Percentiles rank a stretch among this genome's conserved stretches.
Evolutionary conservation across 2,113 vertebrate genomes (phyloP).

Genomic region (Solea solea): DNA sequence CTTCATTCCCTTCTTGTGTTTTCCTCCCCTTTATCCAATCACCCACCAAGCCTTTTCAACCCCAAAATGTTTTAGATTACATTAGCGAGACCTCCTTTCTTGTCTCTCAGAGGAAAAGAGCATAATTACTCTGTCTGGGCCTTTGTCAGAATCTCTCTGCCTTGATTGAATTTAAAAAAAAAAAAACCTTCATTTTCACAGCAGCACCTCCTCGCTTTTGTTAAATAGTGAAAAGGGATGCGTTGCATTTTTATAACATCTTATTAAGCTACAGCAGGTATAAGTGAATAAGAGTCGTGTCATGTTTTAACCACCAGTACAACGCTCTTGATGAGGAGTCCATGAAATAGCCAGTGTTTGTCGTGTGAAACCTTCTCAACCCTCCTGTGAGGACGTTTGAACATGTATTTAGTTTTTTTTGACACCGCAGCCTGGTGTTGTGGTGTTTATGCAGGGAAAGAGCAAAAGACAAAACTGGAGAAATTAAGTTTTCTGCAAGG

Average conservation of each 20-base stretch:
- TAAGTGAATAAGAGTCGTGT: constrained; percentile 14
- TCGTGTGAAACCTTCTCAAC: background rate
- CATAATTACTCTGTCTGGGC: constrained; percentile 66
- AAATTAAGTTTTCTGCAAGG: constrained; percentile 20
- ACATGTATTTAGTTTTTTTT: background rate
- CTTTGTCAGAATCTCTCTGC: constrained; percentile 36
- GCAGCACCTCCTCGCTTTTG: constrained; percentile 14
- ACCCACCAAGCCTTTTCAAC: constrained; percentile 13
- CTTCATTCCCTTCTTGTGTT: constrained; percentile 24
- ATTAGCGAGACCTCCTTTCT: constrained; percentile 61
- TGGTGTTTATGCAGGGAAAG: constrained; percentile 1
- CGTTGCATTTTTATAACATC: constrained; percentile 24
- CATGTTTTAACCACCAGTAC: background rate
- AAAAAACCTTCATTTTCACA: constrained; percentile 52
- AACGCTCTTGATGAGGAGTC: background rate
- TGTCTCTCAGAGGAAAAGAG: constrained; percentile 53
- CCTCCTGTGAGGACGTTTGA: background rate
- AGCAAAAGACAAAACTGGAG: constrained; percentile 8
- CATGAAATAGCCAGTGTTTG: background rate
- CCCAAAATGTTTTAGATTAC: constrained; percentile 48
- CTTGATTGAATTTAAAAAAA: constrained; percentile 49
- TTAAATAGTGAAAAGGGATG: constrained; percentile 42
- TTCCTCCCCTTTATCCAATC: constrained; percentile 44
- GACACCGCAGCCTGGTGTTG: constrained; percentile 11
- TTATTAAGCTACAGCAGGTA: constrained; percentile 13